These are phyloP conservation scores for Trididemnum nubilum DNA, from an alignment of 23 tunicate genomes.

Conservation along the genomic window DNA sequence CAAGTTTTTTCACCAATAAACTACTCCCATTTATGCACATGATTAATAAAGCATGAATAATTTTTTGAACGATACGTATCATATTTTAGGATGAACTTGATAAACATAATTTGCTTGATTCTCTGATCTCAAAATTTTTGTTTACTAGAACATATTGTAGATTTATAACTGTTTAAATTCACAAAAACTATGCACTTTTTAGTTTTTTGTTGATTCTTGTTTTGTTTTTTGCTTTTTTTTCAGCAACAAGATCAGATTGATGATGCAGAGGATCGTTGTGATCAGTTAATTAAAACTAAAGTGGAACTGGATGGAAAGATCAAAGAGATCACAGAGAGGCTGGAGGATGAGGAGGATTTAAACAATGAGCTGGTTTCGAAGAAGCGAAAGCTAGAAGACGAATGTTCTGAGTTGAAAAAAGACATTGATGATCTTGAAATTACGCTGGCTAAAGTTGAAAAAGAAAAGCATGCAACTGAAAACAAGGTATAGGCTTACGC, in stretches of 20 bases:
- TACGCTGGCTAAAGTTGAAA: slow-evolving; percentile 88
- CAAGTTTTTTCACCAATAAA: too few relatives aligned
- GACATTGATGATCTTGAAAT: slow-evolving; percentile 94
- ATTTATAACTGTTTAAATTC: too few relatives aligned
- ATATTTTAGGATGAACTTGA: too few relatives aligned
- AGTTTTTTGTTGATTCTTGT: too few relatives aligned
- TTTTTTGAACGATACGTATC: too few relatives aligned
- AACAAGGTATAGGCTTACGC: slow-evolving; percentile 35
- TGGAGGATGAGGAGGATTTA: slow-evolving; percentile 94
- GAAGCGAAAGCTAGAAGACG: slow-evolving; percentile 87
- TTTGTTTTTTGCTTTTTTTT: background rate
- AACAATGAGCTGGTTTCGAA: slow-evolving; percentile 82
- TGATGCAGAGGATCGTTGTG: slow-evolving; percentile 91
- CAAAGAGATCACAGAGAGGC: slow-evolving; percentile 83
- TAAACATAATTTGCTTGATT: too few relatives aligned
- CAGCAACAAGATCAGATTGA: slow-evolving; percentile 97
- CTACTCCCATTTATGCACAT: too few relatives aligned
- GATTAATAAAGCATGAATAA: too few relatives aligned
- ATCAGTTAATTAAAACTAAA: slow-evolving; percentile 85
- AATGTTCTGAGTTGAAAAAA: slow-evolving; percentile 86
- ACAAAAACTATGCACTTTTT: too few relatives aligned
- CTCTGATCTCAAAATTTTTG: too few relatives aligned
- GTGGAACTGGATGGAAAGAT: slow-evolving; percentile 98
- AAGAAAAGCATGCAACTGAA: slow-evolving; percentile 84
- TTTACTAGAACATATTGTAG: too few relatives aligned